A percentile compares a stretch with the other conserved stretches of the same genome.
These are phyloP conservation scores for Discoglossus pictus DNA, from an alignment of 2,797 vertebrate genomes.

Conservation along the genomic window DNA sequence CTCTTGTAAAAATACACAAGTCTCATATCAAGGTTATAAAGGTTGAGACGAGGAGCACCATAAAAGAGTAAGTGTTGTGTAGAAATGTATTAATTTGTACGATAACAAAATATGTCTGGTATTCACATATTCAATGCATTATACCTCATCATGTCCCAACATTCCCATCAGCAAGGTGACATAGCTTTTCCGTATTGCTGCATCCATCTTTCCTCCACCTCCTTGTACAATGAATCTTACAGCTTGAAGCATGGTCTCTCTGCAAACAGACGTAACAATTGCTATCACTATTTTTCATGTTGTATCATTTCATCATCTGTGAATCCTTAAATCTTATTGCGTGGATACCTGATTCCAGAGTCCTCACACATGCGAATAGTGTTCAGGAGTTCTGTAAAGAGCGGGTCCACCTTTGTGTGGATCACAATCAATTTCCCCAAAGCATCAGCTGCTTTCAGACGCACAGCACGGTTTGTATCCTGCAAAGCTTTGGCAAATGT, in stretches of 20 bases:
- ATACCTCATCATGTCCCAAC: constrained; percentile 98
- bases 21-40: too few species aligned
- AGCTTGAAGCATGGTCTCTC: constrained; percentile 97
- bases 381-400: constrained; percentile 89
- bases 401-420: constrained; percentile 93
- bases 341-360: constrained; percentile 91
- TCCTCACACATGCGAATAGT: constrained; percentile 91
- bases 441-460: constrained; percentile 90
- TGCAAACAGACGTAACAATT: constrained; percentile 58
- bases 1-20: too few species aligned
- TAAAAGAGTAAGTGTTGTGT: too few species aligned
- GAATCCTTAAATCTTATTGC: too few species aligned
- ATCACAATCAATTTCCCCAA: constrained; percentile 93
- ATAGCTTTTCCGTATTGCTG: constrained; percentile 86
- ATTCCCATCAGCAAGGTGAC: constrained; percentile 85
- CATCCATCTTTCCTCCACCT: constrained; percentile 92
- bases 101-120: too few species aligned
- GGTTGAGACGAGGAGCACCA: too few species aligned
- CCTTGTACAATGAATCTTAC: constrained; percentile 93
- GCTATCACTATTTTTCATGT: too few species aligned
- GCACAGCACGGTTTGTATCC: constrained; percentile 89
- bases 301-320: too few species aligned
- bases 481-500: constrained; percentile 97
- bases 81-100: too few species aligned
- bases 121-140: too few species aligned